Base-by-base conservation (phyloP, 2,888 invertebrate genomes). In the Ophioninae sp. region DNA sequence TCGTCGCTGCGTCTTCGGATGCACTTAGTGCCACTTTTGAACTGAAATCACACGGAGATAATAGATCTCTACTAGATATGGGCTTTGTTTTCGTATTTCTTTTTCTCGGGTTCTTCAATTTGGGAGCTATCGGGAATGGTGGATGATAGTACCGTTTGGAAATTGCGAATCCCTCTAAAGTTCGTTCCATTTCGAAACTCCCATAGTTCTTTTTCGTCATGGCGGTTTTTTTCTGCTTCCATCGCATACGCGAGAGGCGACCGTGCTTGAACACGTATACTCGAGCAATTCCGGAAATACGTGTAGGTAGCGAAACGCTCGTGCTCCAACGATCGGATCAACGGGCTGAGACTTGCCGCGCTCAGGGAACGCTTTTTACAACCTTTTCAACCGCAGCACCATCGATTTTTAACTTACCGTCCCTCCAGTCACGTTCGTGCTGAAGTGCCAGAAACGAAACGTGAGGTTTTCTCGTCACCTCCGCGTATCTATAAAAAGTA, bases 21-120 rank as follows among this genome's bases (percentile, higher is more conserved):
- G 95, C 85, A 96, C 94, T 92, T 94, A 96, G 93, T 96, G 96
- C 96, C 96, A 96, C 91, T 96, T 96, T 93, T 96, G 95, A 89
- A 96, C 96, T 96, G 95, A 88, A 95, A 95, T 89, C 91, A 92
- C 92, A 91, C 87, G 92, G 69, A 81, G 62, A 76, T 21, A 78
- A 77, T 83, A 74, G 65, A 79, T 79, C 65, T 74, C 68, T 64
- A 87, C 17, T 76, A 21, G 65, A 85, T 57, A 81, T 61, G 67
- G 20, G 23, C 30, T n/a, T 62, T 13, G 50, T 70, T 76, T 70
- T 23, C 8, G 6, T 13, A 37, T 30, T 50, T 72, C 65, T 65
- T 70, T 50, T 50, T 50, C 6, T 50, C 17, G 6, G 50, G 50
- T 65, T 65, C 72, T 82, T 89, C 80, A 91, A 87, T 82, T 89